Conservation (phyloP, 2,888 invertebrate species). For the Agrenia bidenticulata region DNA sequence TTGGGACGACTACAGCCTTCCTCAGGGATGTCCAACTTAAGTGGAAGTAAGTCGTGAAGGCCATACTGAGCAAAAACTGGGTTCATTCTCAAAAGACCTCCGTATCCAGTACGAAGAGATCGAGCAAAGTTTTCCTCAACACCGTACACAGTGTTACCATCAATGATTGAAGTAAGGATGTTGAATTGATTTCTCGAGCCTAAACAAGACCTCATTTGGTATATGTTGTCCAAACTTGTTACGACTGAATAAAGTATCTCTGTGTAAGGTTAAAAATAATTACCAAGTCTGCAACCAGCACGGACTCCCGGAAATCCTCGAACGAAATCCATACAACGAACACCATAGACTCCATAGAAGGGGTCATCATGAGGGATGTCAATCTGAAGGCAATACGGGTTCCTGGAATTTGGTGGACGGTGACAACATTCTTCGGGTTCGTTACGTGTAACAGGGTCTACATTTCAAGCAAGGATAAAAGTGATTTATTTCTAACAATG, state of each 20-base stretch:
- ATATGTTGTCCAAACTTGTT: not conserved
- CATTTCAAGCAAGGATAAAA: not conserved
- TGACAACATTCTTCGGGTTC: constrained; percentile 89
- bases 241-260: not conserved
- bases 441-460: constrained; percentile 81
- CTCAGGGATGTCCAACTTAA: constrained; percentile 85
- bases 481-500: too few relatives aligned
- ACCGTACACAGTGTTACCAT: constrained; percentile 88
- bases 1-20: constrained; percentile 90
- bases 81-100: constrained; percentile 82
- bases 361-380: constrained; percentile 84
- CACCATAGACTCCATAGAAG: constrained; percentile 80
- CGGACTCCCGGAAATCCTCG: constrained; percentile 82
- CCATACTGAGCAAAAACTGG: constrained; percentile 84
- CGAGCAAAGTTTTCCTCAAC: constrained; percentile 78
- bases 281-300: constrained; percentile 82
- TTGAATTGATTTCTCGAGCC: constrained; percentile 83
- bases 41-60: constrained; percentile 79
- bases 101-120: constrained; percentile 77
- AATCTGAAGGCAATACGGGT: constrained; percentile 89
- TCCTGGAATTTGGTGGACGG: constrained; percentile 73
- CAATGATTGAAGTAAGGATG: constrained; percentile 79
- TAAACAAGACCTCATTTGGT: constrained; percentile 53
- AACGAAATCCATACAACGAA: constrained; percentile 86
- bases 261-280: not conserved